These are phyloP conservation scores for Oreochromis tanganicae DNA, from an alignment of 2,113 vertebrate species.

Conservation along the genomic window DNA sequence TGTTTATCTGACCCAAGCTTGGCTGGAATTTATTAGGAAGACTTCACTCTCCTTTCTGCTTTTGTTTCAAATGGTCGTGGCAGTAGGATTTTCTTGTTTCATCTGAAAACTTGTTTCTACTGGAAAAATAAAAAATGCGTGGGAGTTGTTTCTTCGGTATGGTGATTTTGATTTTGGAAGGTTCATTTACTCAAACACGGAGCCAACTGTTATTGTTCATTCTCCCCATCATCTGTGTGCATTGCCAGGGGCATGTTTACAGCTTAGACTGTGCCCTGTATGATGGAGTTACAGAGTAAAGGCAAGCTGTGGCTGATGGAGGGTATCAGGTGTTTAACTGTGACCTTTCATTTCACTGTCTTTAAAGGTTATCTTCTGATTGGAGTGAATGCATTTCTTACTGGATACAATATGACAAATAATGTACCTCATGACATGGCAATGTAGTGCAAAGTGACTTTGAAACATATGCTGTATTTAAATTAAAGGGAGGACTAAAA, in stretches of 20 bases:
- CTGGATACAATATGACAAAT: not conserved
- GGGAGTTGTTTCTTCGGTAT: not conserved
- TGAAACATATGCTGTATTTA: slow-evolving; percentile 42
- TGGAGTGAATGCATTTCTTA: slow-evolving; percentile 5
- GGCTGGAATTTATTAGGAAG: slow-evolving; percentile 2
- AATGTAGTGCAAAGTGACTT: slow-evolving; percentile 22
- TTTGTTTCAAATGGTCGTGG: not conserved
- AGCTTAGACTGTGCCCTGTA: not conserved
- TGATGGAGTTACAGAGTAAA: not conserved
- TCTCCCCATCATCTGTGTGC: not conserved
- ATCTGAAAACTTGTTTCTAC: not conserved
- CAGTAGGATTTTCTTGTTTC: not conserved
- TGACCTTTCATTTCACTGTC: slow-evolving; percentile 28
- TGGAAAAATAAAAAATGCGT: not conserved
- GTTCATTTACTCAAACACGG: not conserved
- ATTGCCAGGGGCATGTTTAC: not conserved
- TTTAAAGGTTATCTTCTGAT: slow-evolving; percentile 27
- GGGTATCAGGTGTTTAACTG: not conserved
- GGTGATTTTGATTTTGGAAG: not conserved
- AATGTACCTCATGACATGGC: not conserved
- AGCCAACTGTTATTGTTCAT: not conserved
- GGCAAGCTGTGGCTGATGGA: not conserved
- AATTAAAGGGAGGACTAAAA: slow-evolving; percentile 8
- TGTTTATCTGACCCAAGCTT: slow-evolving; percentile 40
- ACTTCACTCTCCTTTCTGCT: not conserved